A percentile compares a stretch with the other conserved stretches of the same genome.
Conservation (phyloP, 2,113 vertebrate species). For the Hymenochirus boettgeri region DNA sequence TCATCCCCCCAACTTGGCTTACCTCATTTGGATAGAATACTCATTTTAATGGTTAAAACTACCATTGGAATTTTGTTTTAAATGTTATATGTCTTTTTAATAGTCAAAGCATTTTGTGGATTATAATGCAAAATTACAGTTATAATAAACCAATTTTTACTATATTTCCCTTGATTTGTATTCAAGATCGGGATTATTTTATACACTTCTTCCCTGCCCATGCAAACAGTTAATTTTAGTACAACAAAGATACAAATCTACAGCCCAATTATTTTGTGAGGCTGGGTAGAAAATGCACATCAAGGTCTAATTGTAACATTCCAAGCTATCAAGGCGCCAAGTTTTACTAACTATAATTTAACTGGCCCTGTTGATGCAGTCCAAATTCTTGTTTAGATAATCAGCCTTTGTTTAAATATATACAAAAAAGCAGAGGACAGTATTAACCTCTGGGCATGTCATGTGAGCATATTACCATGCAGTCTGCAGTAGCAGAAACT, state of each 20-base stretch:
- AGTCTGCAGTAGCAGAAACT: slow-evolving; percentile 66
- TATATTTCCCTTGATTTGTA: too few species aligned
- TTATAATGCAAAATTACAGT: too few species aligned
- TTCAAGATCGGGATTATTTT: too few species aligned
- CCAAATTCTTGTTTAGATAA: slow-evolving; percentile 82
- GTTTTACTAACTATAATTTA: slow-evolving; percentile 75
- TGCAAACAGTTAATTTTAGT: slow-evolving; percentile 64
- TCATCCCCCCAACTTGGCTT: too few species aligned
- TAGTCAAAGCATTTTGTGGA: too few species aligned
- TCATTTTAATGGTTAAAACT: too few species aligned
- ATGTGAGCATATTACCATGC: slow-evolving; percentile 79
- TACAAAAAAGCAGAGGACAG: slow-evolving; percentile 62
- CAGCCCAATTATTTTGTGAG: slow-evolving; percentile 59
- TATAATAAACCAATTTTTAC: too few species aligned
- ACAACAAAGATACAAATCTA: slow-evolving; percentile 66
- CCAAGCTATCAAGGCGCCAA: slow-evolving; percentile 67
- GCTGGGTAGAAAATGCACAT: slow-evolving; percentile 60
- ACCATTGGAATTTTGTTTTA: too few species aligned
- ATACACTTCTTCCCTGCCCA: slow-evolving; percentile 42
- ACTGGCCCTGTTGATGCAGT: slow-evolving; percentile 61
- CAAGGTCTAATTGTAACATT: slow-evolving; percentile 70
- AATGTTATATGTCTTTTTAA: too few species aligned
- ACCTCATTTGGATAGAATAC: too few species aligned
- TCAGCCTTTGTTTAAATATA: slow-evolving; percentile 78
- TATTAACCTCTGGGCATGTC: slow-evolving; percentile 71